These are phyloP conservation scores for Cotesia vestalis DNA, from an alignment of 1,140 invertebrate species.

Conservation along the genomic window DNA sequence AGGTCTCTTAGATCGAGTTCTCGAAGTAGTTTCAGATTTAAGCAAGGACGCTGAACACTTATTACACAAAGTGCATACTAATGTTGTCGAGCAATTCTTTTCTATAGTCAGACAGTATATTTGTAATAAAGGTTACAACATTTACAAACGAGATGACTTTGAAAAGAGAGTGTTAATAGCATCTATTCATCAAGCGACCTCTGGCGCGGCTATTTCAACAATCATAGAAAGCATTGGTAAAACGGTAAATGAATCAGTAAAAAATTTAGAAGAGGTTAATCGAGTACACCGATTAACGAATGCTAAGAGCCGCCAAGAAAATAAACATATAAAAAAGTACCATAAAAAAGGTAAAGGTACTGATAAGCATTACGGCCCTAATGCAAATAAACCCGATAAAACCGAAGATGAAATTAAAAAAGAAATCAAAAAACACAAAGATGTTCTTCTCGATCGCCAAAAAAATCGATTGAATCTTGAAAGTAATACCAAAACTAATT, in stretches of 20 bases:
- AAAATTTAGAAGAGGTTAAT: background rate
- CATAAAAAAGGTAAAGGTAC: background rate
- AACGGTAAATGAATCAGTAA: background rate
- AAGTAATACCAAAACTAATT: background rate
- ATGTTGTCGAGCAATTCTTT: background rate
- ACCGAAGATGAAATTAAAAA: background rate
- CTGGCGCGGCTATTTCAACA: background rate
- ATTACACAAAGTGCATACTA: background rate
- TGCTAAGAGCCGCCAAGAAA: background rate
- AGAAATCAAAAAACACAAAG: background rate
- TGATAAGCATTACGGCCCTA: background rate
- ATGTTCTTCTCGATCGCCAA: background rate
- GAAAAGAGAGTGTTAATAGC: background rate
- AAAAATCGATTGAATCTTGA: background rate
- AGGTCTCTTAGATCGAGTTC: background rate
- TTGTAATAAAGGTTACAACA: background rate
- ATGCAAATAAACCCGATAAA: background rate
- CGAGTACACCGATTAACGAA: background rate
- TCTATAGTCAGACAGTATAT: background rate
- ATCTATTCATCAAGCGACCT: background rate
- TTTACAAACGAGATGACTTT: background rate
- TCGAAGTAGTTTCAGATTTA: background rate
- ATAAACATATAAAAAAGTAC: too few relatives aligned
- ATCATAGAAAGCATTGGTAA: background rate
- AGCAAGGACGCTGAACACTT: background rate